Conservation (phyloP, 2,113 vertebrate species). For the Protobothrops flavoviridis region DNA sequence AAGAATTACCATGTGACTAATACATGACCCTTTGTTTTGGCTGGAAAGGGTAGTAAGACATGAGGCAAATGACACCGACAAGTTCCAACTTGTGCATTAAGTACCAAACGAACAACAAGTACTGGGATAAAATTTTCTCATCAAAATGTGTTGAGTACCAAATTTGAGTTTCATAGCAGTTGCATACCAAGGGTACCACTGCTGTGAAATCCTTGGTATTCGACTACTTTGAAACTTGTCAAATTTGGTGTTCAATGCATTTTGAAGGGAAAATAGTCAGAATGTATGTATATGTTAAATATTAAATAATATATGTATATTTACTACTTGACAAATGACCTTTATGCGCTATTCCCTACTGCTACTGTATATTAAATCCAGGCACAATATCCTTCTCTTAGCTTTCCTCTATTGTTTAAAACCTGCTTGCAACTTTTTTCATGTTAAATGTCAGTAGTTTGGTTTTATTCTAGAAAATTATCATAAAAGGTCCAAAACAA, state of each 20-base stretch:
- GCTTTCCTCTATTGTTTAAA: background rate
- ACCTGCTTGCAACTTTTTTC: background rate
- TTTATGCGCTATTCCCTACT: background rate
- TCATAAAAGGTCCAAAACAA: background rate
- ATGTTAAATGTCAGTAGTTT: background rate
- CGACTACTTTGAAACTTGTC: too few species aligned
- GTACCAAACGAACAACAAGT: too few species aligned
- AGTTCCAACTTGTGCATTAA: background rate
- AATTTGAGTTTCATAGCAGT: too few species aligned
- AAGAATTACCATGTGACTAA: background rate
- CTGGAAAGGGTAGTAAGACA: background rate
- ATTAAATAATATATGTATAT: background rate
- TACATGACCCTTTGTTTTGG: background rate
- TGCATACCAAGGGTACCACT: too few species aligned
- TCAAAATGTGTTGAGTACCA: too few species aligned
- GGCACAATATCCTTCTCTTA: background rate
- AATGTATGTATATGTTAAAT: background rate
- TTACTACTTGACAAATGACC: background rate
- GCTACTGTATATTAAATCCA: background rate
- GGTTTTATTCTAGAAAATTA: background rate
- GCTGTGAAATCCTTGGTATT: too few species aligned
- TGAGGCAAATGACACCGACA: background rate
- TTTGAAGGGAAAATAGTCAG: background rate
- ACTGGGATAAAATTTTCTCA: too few species aligned
- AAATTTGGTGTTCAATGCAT: too few species aligned